phyloP scores from a whole-genome alignment of 2,888 invertebrate genomes.

The Macaria liturata region DNA sequence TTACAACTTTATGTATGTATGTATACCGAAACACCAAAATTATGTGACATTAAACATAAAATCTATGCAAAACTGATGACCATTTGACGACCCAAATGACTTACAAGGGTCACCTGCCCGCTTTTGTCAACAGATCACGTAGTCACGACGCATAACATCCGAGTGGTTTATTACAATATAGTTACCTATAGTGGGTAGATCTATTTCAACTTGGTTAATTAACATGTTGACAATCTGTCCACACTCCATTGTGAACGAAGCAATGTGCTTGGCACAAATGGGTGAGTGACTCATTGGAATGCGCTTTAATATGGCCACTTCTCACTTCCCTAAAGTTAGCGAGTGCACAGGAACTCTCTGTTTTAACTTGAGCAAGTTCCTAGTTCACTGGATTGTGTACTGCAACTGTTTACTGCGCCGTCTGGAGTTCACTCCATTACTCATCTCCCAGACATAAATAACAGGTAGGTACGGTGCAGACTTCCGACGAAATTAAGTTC shows the following conservation, averaged over 20 bases:
- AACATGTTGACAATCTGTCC: conserved; percentile 15
- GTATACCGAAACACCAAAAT: too few species aligned
- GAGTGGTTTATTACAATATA: neutral
- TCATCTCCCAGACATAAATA: conserved; percentile 32
- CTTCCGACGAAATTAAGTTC: conserved; percentile 33
- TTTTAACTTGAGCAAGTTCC: neutral
- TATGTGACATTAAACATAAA: too few species aligned
- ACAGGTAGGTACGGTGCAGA: conserved; percentile 7
- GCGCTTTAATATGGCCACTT: neutral
- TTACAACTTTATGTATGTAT: too few species aligned
- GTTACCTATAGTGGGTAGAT: neutral
- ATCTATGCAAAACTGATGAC: too few species aligned
- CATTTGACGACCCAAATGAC: conserved; percentile 6
- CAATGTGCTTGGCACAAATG: conserved; percentile 23
- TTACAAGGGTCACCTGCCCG: conserved; percentile 15
- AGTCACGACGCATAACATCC: conserved; percentile 1
- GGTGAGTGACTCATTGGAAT: conserved; percentile 23
- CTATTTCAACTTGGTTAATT: conserved; percentile 3
- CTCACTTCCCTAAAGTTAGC: conserved; percentile 9
- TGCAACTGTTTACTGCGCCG: conserved; percentile 26
- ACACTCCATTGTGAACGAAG: conserved; percentile 20
- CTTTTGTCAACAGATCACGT: conserved; percentile 5
- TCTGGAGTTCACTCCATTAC: conserved; percentile 30
- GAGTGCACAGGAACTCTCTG: neutral
- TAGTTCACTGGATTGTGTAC: conserved; percentile 12